Percentiles rank a stretch among this genome's conserved stretches.
Evolutionary conservation across 37 sponge, comb jelly and placozoan genomes (phyloP).

Genomic region (Amphimedon queenslandica): DNA sequence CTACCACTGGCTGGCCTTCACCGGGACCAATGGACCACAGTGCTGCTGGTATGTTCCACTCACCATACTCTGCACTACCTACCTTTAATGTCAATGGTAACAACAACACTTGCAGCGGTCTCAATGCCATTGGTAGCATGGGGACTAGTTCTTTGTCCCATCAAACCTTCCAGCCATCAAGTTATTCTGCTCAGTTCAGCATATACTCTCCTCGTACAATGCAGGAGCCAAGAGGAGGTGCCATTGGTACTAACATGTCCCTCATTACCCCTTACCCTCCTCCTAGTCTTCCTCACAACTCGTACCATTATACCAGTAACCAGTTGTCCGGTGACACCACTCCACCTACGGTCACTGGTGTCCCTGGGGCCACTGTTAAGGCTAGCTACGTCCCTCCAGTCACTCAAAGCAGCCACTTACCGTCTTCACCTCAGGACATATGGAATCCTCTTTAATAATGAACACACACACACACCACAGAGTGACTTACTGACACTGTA

Average conservation of each 20-base stretch:
- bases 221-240: too few relatives aligned
- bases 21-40: neutral
- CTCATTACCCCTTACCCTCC: conserved; percentile 50
- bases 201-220: conserved; percentile 36
- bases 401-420: neutral
- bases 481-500: too few relatives aligned
- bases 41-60: conserved; percentile 5
- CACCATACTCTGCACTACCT: conserved; percentile 17
- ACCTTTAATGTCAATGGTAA: conserved; percentile 47
- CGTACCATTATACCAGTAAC: neutral
- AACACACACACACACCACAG: neutral
- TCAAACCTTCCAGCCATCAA: neutral
- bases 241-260: neutral
- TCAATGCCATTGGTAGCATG: neutral
- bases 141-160: neutral
- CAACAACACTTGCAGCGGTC: conserved; percentile 38
- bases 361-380: neutral
- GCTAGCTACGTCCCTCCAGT: neutral
- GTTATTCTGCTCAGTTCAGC: conserved; percentile 39
- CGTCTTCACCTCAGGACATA: neutral
- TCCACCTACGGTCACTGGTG: neutral
- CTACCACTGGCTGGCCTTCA: conserved; percentile 31
- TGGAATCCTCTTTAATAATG: neutral
- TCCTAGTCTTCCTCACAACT: neutral
- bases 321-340: neutral